Conservation (phyloP, 2,797 vertebrate genomes). For the Strix occidentalis region DNA sequence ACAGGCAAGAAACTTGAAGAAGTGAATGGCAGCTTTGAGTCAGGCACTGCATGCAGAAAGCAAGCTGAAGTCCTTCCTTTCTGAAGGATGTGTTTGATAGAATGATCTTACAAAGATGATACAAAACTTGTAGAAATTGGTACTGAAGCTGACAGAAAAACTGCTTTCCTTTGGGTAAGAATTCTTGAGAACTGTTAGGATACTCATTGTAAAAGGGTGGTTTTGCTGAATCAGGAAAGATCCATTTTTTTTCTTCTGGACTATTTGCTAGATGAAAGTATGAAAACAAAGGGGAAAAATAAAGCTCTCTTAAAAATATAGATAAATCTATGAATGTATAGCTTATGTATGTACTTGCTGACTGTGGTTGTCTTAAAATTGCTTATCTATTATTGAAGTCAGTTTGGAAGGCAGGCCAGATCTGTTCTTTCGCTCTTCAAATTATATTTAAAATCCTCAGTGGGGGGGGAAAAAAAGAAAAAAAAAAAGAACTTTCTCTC, state of each 20-base stretch:
- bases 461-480: accelerated
- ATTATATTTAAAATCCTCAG: constrained; percentile 9
- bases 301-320: not conserved
- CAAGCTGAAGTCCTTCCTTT: not conserved
- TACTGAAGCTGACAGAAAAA: not conserved
- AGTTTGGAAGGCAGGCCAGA: not conserved
- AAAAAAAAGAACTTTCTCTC: not conserved
- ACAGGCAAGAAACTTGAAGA: not conserved
- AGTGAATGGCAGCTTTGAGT: not conserved
- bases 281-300: not conserved
- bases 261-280: not conserved
- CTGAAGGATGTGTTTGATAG: not conserved
- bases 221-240: not conserved
- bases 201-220: not conserved
- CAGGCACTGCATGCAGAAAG: not conserved
- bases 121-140: not conserved
- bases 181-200: not conserved
- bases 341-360: not conserved
- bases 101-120: not conserved
- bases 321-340: not conserved
- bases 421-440: not conserved
- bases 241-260: not conserved
- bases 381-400: not conserved
- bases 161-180: not conserved
- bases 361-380: not conserved